Percentiles rank a stretch among this genome's conserved stretches.
These are phyloP conservation scores for Saturnia pavonia DNA, from an alignment of 2,888 invertebrate species.

Conservation along the genomic window DNA sequence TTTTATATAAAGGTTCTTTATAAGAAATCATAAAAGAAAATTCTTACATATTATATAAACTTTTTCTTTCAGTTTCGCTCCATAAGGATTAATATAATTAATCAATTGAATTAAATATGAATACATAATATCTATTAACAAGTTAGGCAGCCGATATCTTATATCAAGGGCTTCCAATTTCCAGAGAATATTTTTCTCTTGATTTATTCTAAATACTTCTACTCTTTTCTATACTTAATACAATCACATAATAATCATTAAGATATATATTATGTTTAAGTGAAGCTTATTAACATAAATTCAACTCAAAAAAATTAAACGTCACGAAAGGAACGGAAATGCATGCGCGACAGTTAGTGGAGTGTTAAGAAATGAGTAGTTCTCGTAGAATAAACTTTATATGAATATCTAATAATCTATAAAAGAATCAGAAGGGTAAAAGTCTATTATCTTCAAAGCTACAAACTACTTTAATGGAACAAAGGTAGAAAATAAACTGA, in stretches of 20 bases:
- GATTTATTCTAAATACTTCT: not conserved
- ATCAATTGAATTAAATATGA: too few species aligned
- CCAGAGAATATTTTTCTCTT: not conserved
- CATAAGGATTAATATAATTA: not conserved
- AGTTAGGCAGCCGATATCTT: not conserved
- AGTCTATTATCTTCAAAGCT: not conserved
- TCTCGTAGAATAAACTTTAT: too few species aligned
- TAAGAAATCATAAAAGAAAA: not conserved
- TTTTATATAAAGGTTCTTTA: not conserved
- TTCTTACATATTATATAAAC: not conserved
- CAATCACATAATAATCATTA: too few species aligned
- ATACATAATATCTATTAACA: not conserved
- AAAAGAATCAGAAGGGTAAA: not conserved
- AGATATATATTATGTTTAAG: too few species aligned
- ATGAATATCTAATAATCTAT: not conserved
- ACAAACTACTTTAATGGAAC: not conserved
- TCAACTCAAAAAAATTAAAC: too few species aligned
- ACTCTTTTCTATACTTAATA: not conserved
- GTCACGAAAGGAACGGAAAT: too few species aligned
- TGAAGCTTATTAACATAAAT: too few species aligned
- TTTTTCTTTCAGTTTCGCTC: not conserved
- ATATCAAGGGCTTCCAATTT: not conserved
- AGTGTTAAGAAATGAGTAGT: too few species aligned
- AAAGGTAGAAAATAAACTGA: slow-evolving; percentile 13
- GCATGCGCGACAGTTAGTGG: too few species aligned